Conservation (phyloP, 2,888 invertebrate species). For the Molorchus minor region DNA sequence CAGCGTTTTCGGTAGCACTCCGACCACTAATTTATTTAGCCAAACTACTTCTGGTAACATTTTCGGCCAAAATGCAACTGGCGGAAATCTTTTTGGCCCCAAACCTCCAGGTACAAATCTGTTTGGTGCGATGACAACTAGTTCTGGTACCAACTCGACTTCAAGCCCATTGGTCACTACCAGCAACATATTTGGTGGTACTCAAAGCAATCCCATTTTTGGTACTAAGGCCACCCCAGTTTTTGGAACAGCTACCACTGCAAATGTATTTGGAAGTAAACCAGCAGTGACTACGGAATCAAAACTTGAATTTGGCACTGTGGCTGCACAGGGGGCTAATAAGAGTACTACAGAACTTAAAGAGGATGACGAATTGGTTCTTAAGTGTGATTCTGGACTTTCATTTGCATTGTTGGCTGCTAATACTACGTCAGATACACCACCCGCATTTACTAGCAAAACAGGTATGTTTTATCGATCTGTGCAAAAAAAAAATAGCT, state of each 20-base stretch:
- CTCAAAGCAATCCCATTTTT: constrained; percentile 26
- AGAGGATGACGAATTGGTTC: constrained; percentile 50
- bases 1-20: constrained; percentile 42
- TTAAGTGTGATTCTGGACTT: constrained; percentile 54
- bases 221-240: constrained; percentile 31
- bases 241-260: constrained; percentile 29
- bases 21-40: constrained; percentile 30
- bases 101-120: constrained; percentile 9
- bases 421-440: constrained; percentile 36
- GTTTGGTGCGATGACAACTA: constrained; percentile 26
- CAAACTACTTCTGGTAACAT: constrained; percentile 21
- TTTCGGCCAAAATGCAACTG: constrained; percentile 18
- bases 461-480: constrained; percentile 32
- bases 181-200: constrained; percentile 31
- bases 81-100: constrained; percentile 7
- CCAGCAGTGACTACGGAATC: constrained; percentile 1
- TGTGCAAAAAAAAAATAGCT: too few species aligned
- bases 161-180: constrained; percentile 9
- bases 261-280: constrained; percentile 22
- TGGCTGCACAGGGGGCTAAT: background rate
- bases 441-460: constrained; percentile 44
- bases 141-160: constrained; percentile 11
- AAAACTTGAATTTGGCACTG: constrained; percentile 4
- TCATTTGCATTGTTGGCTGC: constrained; percentile 60
- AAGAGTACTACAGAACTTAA: constrained; percentile 37